These are phyloP conservation scores for Lipophrys pholis DNA, from an alignment of 2,113 vertebrate genomes.

Conservation along the genomic window DNA sequence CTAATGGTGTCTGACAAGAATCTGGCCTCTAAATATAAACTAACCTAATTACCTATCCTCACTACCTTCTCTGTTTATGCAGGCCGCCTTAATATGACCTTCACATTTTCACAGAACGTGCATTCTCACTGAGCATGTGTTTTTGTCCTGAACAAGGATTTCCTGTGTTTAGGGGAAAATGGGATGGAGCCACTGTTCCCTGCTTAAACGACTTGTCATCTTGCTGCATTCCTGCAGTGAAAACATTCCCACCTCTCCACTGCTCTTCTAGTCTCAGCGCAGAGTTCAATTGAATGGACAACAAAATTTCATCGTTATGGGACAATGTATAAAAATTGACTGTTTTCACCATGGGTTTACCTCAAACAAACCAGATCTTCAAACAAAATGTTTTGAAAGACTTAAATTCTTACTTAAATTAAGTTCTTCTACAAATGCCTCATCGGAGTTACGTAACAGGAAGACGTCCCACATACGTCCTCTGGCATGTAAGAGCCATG, in stretches of 20 bases:
- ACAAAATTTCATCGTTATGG: no score
- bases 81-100: constrained; percentile 55
- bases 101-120: constrained; percentile 57
- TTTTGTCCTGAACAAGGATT: constrained; percentile 39
- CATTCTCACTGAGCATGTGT: constrained; percentile 37
- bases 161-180: constrained; percentile 64
- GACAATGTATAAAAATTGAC: no score
- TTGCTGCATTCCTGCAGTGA: constrained; percentile 36
- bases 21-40: constrained; percentile 71
- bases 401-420: background rate
- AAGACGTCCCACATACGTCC: constrained; percentile 59
- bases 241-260: constrained; percentile 15
- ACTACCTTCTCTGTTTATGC: constrained; percentile 65
- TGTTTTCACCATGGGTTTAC: no score
- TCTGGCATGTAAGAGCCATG: constrained; percentile 35
- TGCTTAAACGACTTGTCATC: constrained; percentile 34
- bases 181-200: constrained; percentile 15
- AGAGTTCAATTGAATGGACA: background rate
- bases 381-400: no score
- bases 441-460: constrained; percentile 28
- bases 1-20: constrained; percentile 48
- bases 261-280: constrained; percentile 2
- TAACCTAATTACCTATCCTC: constrained; percentile 69
- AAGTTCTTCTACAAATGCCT: constrained; percentile 20
- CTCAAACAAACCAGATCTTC: background rate